Percentiles rank a stretch among this genome's conserved stretches.
Evolutionary conservation across 2,797 vertebrate species (phyloP).

Genomic region (Hoplostethus mediterraneus): DNA sequence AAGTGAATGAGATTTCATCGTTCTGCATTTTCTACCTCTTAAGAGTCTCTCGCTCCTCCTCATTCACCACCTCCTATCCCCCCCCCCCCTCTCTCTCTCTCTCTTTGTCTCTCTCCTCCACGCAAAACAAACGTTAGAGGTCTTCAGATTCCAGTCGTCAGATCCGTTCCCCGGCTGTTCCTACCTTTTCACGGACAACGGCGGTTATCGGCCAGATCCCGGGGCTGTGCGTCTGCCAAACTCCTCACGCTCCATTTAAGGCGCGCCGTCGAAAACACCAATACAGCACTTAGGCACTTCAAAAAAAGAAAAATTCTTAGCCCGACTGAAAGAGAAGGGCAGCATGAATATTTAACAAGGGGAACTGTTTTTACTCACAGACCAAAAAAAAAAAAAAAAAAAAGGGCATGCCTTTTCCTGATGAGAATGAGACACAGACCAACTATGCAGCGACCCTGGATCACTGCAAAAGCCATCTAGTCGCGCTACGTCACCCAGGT

Average conservation of each 20-base stretch:
- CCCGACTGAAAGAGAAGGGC: conserved; percentile 63
- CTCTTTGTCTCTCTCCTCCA: conserved; percentile 20
- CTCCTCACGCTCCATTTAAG: conserved; percentile 64
- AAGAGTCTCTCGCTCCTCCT: conserved; percentile 55
- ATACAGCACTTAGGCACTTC: conserved; percentile 67
- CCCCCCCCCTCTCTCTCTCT: neutral
- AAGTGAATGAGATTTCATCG: conserved; percentile 48
- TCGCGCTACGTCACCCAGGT: conserved; percentile 29
- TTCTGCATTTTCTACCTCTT: conserved; percentile 46
- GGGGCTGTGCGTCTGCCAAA: conserved; percentile 49
- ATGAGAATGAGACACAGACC: conserved; percentile 50
- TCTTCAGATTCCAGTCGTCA: conserved; percentile 27
- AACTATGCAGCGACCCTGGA: neutral
- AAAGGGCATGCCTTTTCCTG: conserved; percentile 29
- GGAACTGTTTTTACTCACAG: conserved; percentile 61
- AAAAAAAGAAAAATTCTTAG: conserved; percentile 47
- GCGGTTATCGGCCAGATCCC: conserved; percentile 56
- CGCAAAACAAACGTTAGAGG: conserved; percentile 44
- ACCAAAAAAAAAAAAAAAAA: neutral
- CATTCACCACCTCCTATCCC: conserved; percentile 20
- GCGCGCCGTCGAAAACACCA: conserved; percentile 57
- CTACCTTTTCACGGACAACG: conserved; percentile 39
- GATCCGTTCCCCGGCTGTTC: conserved; percentile 3
- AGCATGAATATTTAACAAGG: conserved; percentile 77
- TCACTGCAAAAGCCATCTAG: no score